These are phyloP conservation scores for Bungarus multicinctus DNA, from an alignment of 2,113 vertebrate species.

Conservation along the genomic window DNA sequence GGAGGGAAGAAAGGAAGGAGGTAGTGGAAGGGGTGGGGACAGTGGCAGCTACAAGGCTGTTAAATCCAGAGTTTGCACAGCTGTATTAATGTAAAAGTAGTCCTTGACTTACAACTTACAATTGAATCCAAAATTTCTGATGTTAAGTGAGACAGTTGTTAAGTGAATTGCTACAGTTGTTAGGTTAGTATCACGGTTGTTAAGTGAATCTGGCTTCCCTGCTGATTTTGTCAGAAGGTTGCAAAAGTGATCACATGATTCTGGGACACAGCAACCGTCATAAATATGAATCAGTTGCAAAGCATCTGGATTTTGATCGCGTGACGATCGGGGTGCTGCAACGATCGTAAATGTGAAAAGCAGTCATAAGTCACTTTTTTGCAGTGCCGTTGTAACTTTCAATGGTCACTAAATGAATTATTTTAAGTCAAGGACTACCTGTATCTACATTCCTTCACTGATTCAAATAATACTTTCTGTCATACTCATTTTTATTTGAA, in stretches of 20 bases:
- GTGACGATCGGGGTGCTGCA: background rate
- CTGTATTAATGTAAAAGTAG: background rate
- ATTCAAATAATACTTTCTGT: background rate
- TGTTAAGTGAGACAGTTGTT: background rate
- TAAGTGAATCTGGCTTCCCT: background rate
- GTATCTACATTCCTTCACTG: background rate
- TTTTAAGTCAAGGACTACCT: background rate
- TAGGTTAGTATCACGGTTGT: background rate
- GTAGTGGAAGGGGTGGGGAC: background rate
- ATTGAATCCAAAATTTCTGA: background rate
- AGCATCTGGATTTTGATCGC: background rate
- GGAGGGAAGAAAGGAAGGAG: background rate
- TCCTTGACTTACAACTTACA: background rate
- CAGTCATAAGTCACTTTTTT: background rate
- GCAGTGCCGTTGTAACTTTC: background rate
- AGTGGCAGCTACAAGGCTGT: background rate
- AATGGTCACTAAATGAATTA: background rate
- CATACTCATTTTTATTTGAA: background rate
- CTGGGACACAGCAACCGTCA: background rate
- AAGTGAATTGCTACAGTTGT: background rate
- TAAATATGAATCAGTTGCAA: background rate
- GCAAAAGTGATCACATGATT: background rate
- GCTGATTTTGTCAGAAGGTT: background rate
- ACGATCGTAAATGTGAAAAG: background rate
- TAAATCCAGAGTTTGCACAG: background rate